Base-by-base conservation (phyloP, 2,113 vertebrate genomes). In the Hemichromis elongatus region DNA sequence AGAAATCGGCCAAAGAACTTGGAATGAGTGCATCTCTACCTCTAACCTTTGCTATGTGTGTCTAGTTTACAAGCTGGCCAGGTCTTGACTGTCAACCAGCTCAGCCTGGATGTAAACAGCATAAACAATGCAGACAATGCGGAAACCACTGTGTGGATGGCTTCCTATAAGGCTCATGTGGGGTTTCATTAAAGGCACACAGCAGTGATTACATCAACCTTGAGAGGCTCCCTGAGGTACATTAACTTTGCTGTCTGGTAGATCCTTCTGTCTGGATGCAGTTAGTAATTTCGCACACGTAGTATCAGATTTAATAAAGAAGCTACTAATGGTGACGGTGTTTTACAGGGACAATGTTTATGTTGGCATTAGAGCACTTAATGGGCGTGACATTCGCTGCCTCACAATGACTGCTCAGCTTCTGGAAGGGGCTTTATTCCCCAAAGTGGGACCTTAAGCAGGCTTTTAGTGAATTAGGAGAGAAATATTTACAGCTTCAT, bases 291-390 rank as follows among this genome's bases (percentile, higher is more conserved):
- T 70, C 81, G 79, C 68, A 83, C 77, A 88, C 53, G 80, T 85
- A 85, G 28, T 3, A 42, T 83, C 30, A 81, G 78, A 93, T 94
- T 93, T 88, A 90, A 94, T 94, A 92, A 92, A 87, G 80, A 42
- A 52, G 55, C 86, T 19, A 19, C 84, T 89, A 82, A 90, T 85
- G 63, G 83, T 33, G 75, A 50, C 50, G 14, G 84, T 80, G 66
- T 90, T 89, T 88, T 83, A 92, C 85, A 84, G 82, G 47, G 77
- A 82, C 82, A 16, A 54, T 85, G 85, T 91, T 93, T 86, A 86
- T 87, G 88, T 83, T n/a, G 56, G 91, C 85, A 92, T 94, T 63
- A 89, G 59, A 86, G 88, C 83, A 82, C 85, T 88, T 91, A 89
- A 91, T 92, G 84, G 55, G 63, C 40, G 79, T 50, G 80, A 86